phyloP scores from a whole-genome alignment of 2,797 vertebrate genomes.

The Fratercula arctica region DNA sequence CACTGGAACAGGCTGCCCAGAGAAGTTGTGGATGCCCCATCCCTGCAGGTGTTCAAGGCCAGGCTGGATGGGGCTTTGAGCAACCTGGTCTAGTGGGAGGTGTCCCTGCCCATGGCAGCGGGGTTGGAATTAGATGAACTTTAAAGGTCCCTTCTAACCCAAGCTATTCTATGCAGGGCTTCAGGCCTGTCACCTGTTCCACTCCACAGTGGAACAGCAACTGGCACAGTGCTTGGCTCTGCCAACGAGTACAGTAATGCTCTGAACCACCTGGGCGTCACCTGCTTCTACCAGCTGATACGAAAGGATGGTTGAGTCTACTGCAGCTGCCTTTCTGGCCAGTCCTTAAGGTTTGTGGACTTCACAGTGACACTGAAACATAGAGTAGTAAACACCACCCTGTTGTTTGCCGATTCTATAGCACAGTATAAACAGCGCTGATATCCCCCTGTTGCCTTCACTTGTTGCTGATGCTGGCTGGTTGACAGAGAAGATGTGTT shows the following conservation, averaged over 20 bases:
- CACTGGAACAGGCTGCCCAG: not conserved
- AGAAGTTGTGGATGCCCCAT: not conserved
- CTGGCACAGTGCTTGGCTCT: rapidly evolving
- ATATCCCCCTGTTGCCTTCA: not conserved
- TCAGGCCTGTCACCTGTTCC: rapidly evolving
- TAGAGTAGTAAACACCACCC: not conserved
- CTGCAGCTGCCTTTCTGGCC: not conserved
- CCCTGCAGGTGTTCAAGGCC: not conserved
- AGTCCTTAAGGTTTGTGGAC: not conserved
- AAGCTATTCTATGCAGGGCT: not conserved
- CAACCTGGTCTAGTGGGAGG: not conserved
- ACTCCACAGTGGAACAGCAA: rapidly evolving
- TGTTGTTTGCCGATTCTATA: not conserved
- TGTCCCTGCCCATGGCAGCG: not conserved
- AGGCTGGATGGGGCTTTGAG: not conserved
- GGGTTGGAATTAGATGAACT: not conserved
- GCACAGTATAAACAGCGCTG: not conserved
- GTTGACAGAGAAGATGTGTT: not conserved
- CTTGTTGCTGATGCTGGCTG: not conserved
- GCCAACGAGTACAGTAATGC: not conserved
- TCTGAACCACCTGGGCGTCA: not conserved
- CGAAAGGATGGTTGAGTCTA: not conserved
- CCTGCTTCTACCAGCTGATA: not conserved
- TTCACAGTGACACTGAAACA: not conserved
- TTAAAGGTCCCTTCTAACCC: not conserved